Percentiles rank a stretch among this genome's conserved stretches.
phyloP scores from a whole-genome alignment of 2,113 vertebrate genomes.

The Tachysurus fulvidraco region DNA sequence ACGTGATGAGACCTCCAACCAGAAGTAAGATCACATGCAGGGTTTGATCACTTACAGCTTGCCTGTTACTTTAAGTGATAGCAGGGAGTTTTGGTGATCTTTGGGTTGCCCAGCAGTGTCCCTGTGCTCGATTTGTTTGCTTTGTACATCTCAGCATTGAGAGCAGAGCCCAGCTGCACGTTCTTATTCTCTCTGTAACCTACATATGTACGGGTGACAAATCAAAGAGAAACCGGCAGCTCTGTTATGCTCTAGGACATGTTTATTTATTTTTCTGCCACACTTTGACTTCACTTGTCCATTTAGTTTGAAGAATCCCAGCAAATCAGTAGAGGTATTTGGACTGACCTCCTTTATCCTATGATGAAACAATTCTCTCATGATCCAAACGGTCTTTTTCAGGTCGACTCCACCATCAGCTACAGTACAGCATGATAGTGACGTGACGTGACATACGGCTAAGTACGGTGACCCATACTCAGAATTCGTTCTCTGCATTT shows the following conservation, averaged over 20 bases:
- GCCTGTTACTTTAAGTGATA: background rate
- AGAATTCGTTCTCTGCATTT: no score
- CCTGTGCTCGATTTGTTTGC: background rate
- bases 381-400: background rate
- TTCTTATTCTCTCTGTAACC: background rate
- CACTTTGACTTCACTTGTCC: background rate
- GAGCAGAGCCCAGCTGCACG: background rate
- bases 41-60: background rate
- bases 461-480: no score
- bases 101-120: background rate
- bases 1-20: no score
- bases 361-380: background rate
- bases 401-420: background rate
- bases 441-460: no score
- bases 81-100: background rate
- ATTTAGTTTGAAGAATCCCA: background rate
- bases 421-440: background rate
- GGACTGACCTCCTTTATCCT: background rate
- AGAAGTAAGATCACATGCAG: background rate
- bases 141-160: background rate
- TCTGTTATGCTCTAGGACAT: background rate
- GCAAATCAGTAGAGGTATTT: background rate
- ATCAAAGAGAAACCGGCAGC: background rate
- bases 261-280: background rate
- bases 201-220: background rate